Conservation (phyloP, 2,797 vertebrate species). For the Acrossocheilus fasciatus region DNA sequence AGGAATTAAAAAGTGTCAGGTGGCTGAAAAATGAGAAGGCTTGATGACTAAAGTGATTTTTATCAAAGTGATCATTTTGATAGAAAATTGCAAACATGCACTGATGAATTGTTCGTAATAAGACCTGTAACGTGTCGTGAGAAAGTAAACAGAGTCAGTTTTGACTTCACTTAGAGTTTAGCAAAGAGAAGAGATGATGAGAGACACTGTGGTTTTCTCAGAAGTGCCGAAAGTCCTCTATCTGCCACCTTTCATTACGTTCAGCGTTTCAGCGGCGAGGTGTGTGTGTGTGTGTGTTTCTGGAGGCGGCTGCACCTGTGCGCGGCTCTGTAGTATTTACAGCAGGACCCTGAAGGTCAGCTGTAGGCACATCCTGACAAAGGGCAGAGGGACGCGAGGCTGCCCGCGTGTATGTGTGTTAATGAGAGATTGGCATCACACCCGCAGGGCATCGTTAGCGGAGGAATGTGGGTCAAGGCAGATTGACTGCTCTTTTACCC, state of each 20-base stretch:
- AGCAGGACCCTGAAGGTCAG: conserved; percentile 71
- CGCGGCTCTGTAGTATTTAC: conserved; percentile 70
- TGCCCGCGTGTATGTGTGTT: conserved; percentile 64
- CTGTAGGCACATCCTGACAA: conserved; percentile 70
- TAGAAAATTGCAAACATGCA: background rate
- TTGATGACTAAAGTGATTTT: background rate
- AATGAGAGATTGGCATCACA: conserved; percentile 79
- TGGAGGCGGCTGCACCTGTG: conserved; percentile 85
- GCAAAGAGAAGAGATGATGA: background rate
- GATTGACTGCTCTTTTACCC: conserved; percentile 66
- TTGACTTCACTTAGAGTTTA: background rate
- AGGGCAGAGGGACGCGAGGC: conserved; percentile 55
- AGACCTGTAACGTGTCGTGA: background rate
- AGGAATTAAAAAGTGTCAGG: background rate
- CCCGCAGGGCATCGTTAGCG: conserved; percentile 83
- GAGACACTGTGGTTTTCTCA: conserved; percentile 6
- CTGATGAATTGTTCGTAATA: background rate
- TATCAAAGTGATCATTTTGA: background rate
- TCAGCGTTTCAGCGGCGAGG: conserved; percentile 68
- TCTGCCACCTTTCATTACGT: conserved; percentile 91
- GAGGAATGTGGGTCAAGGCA: conserved; percentile 82
- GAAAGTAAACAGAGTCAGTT: background rate
- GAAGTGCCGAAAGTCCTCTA: conserved; percentile 66
- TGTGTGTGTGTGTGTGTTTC: conserved; percentile 32
- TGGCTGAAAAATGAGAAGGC: background rate